Percentiles rank a stretch among this genome's conserved stretches.
Conservation (phyloP, 2,888 invertebrate genomes). For the Chydorus sphaericus region DNA sequence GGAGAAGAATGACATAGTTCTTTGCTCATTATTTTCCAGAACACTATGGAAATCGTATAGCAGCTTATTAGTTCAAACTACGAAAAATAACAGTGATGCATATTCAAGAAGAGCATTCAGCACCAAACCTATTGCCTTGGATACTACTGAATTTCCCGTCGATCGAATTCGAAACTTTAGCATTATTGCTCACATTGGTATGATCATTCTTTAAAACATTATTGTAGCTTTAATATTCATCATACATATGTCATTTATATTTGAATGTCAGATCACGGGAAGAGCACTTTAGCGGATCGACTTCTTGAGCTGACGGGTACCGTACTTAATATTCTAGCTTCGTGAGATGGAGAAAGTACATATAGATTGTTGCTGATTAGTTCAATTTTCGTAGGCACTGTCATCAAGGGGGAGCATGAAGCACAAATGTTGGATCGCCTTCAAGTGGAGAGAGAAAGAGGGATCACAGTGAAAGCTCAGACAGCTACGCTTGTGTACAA, state of each 20-base stretch:
- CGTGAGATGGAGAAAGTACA: constrained; percentile 5
- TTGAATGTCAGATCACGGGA: no score
- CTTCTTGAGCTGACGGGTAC: constrained; percentile 83
- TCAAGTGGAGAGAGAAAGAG: constrained; percentile 83
- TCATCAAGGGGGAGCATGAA: constrained; percentile 26
- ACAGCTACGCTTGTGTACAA: constrained; percentile 64
- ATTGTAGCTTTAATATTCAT: no score
- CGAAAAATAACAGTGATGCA: no score
- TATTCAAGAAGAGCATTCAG: no score
- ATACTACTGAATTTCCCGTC: constrained; percentile 26
- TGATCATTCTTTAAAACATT: no score
- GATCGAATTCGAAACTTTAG: constrained; percentile 73
- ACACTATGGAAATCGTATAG: no score
- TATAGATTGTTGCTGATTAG: neutral
- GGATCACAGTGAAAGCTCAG: constrained; percentile 97
- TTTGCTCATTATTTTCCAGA: no score
- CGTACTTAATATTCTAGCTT: constrained; percentile 29
- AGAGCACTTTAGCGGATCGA: constrained; percentile 90
- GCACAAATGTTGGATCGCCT: constrained; percentile 36
- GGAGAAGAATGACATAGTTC: no score
- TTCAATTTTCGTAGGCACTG: constrained; percentile 27
- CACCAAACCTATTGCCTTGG: no score
- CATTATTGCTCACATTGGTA: constrained; percentile 97
- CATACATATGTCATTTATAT: no score
- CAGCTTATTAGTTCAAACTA: no score